Base-by-base conservation (phyloP, 2,888 invertebrate genomes). In the Ligdia adustata region DNA sequence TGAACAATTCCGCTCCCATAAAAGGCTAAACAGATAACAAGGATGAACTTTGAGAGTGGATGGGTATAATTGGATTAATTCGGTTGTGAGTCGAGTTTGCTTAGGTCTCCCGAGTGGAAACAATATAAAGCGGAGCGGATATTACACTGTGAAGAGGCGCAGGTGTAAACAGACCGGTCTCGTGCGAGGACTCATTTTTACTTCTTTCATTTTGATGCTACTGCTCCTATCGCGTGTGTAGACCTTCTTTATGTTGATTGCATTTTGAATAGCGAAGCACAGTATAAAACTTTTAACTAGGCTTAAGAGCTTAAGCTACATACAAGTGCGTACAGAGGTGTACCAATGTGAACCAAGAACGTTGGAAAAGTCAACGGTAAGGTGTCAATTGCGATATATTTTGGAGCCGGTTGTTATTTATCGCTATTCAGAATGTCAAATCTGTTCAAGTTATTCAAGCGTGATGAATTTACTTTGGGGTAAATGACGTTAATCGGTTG, bases 51-150 rank as follows among this genome's bases (percentile, higher is more conserved):
- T 69, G 57, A 67, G 64, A 70, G 75, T 64, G 66, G 67, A 72
- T 71, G 65, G 57, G 64, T 75, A 69, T 82, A 81, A 85, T 85
- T 82, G 79, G 82, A 83, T 86, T 82, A 84, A 79, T 78, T 75
- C 73, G 69, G 72, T 66, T 64, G 71, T 65, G 72, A 72, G 75
- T 69, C 64, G 72, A 75, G 85, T 85, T 84, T 85, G 76, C 82
- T 83, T 75, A 82, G 81, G 80, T 82, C 79, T 73, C 71, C 65
- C 68, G 66, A 69, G 79, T 75, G 75, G 76, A 75, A 80, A 81
- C 79, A 79, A 82, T 78, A 82, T 82, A 83, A 81, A 82, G 78
- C 77, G 72, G 79, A 75, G 75, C 87, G 88, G 88, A 87, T 87
- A 88, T 87, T 87, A 81, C 82, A 69, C 64, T 66, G 78, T 76